A percentile compares a stretch with the other conserved stretches of the same genome.
Conservation (phyloP, 2,888 invertebrate species). For the Diaphora mendica region DNA sequence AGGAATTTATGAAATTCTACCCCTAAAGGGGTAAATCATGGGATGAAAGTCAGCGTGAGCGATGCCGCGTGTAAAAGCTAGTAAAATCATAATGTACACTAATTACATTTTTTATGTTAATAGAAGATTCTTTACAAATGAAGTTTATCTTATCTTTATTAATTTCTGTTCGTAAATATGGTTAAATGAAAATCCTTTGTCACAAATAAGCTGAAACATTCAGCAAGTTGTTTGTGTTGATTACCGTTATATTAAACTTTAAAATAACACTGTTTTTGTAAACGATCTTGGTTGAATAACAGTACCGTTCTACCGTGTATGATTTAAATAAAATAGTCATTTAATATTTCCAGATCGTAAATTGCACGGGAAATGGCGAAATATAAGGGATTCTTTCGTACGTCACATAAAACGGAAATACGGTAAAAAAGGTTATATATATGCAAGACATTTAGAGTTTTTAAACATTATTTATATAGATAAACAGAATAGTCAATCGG, state of each 20-base stretch:
- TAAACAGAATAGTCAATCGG: constrained; percentile 53
- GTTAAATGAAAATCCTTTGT: not conserved
- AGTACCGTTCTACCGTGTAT: not conserved
- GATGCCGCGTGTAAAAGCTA: no score
- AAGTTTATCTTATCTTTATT: not conserved
- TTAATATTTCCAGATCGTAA: constrained; percentile 68
- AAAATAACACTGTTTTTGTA: not conserved
- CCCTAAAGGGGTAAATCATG: no score
- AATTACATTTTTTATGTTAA: not conserved
- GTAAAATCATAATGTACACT: not conserved
- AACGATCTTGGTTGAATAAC: not conserved
- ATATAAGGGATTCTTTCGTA: constrained; percentile 77
- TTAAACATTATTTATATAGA: constrained; percentile 63
- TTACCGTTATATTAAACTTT: not conserved
- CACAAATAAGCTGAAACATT: not conserved
- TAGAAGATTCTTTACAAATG: not conserved
- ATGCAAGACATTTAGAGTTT: constrained; percentile 71
- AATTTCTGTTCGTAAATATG: not conserved
- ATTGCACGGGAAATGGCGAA: constrained; percentile 77
- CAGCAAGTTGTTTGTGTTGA: not conserved
- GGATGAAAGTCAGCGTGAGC: no score
- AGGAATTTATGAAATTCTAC: no score
- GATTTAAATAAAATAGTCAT: constrained; percentile 33
- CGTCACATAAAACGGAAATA: constrained; percentile 63
- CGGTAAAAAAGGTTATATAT: constrained; percentile 65